These are phyloP conservation scores for Hipparchia sbordonii DNA, from an alignment of 2,888 invertebrate genomes.

Conservation along the genomic window DNA sequence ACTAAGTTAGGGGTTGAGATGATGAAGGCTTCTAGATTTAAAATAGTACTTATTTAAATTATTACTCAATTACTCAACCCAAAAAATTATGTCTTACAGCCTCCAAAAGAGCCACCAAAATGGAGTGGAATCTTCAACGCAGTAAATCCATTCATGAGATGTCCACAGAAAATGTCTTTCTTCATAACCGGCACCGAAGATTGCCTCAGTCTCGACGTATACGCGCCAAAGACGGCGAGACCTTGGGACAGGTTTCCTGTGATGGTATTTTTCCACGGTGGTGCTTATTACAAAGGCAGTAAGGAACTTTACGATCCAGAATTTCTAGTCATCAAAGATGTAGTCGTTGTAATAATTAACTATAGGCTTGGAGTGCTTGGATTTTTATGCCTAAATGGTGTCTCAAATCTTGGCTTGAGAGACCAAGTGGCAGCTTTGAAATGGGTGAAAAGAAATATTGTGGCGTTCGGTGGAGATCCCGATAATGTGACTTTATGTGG, in stretches of 20 bases:
- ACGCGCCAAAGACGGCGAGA: constrained; percentile 52
- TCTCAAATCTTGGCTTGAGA: constrained; percentile 70
- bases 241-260: constrained; percentile 57
- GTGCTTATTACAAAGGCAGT: constrained; percentile 71
- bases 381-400: constrained; percentile 65
- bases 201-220: constrained; percentile 68
- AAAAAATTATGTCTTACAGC: constrained; percentile 47
- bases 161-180: constrained; percentile 59
- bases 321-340: constrained; percentile 66
- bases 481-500: constrained; percentile 73
- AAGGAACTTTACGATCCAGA: constrained; percentile 72
- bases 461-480: constrained; percentile 71
- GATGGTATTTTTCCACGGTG: constrained; percentile 71
- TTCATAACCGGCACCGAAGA: constrained; percentile 63
- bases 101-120: constrained; percentile 54
- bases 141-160: constrained; percentile 53
- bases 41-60: no score
- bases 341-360: constrained; percentile 64
- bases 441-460: constrained; percentile 70
- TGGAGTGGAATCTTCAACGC: constrained; percentile 65
- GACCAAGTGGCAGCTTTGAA: constrained; percentile 72
- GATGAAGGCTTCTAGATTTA: no score
- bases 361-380: constrained; percentile 71
- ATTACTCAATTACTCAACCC: no score
- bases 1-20: no score